Percentiles rank a stretch among this genome's conserved stretches.
These are phyloP conservation scores for Elachura formosa DNA, from an alignment of 2,113 vertebrate genomes.

Conservation along the genomic window DNA sequence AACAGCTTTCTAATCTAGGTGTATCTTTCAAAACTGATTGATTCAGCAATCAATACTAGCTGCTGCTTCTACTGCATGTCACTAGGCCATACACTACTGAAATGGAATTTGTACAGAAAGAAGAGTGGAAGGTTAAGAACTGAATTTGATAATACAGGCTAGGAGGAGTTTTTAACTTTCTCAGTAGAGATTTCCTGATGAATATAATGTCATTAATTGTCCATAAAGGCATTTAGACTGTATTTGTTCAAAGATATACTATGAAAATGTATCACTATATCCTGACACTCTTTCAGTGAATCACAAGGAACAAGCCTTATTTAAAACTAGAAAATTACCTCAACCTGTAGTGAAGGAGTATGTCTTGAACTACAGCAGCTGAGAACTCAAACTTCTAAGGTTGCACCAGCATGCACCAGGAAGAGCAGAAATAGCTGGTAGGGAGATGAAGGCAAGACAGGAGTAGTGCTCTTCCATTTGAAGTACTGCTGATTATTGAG, in stretches of 20 bases:
- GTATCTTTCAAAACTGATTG: neutral
- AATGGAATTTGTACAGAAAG: neutral
- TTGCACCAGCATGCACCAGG: too few relatives aligned
- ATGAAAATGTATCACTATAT: neutral
- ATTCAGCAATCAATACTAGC: neutral
- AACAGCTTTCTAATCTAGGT: neutral
- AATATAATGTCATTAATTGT: neutral
- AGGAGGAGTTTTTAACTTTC: neutral
- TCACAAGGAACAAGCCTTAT: neutral
- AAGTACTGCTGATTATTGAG: neutral
- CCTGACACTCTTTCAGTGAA: neutral
- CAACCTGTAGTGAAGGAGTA: rapidly evolving
- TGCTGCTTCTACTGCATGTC: neutral
- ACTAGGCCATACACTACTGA: neutral
- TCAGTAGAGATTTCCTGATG: neutral
- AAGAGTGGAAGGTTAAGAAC: neutral
- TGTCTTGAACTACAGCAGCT: neutral
- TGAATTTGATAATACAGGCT: neutral
- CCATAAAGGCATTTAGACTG: neutral
- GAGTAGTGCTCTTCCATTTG: neutral
- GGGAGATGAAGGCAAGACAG: neutral
- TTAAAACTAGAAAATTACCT: neutral
- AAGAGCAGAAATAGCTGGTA: neutral
- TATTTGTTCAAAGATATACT: neutral
- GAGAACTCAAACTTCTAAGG: neutral